Evolutionary conservation across 2,888 invertebrate species (phyloP), one percentile per base, ranked within the genome.

Genomic region (Dione juno): DNA sequence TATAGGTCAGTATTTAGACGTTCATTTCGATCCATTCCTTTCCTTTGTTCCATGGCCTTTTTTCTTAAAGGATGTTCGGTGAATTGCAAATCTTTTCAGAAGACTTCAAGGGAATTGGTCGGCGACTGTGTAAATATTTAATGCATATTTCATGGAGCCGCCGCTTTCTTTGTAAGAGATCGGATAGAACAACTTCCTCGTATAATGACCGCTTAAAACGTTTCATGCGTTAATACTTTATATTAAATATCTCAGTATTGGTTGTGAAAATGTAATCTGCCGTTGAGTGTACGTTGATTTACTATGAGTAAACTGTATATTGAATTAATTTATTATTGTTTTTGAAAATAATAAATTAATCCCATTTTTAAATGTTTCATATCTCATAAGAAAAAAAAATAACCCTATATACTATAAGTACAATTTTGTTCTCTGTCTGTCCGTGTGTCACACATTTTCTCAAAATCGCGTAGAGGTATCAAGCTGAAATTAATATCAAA

Each of bases 11-110:
- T 85, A 86, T 86, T 88, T 86, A 87, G 84, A 84, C 84, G 84
- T 81, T 87, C 85, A 86, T 88, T 89, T 85, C 85, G 84, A 88
- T 84, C 86, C 83, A 85, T n/a, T 84, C 83, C 82, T 77, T 70
- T 77, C 78, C 87, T 88, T 88, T 89, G 86, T 89, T 88, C 87
- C 79, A 77, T 78, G 76, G 82, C 80, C 82, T 85, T 91, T 91
- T 89, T 89, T 88, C 84, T 82, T 81, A 86, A 86, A 89, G 87
- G 87, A 88, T 88, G 88, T 88, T 89, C 87, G 86, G 86, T 88
- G 90, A 90, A 92, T 90, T 90, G 90, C 90, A 92, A 92, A 92
- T 92, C 88, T 86, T 84, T 88, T 88, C 86, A 88, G 84, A 87
- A 88, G 85, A 88, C 89, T 90, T 86, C 87, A 89, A 88, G 89